A percentile compares a stretch with the other conserved stretches of the same genome.
phyloP scores from a whole-genome alignment of 1,140 invertebrate species.

The Halyomorpha halys region DNA sequence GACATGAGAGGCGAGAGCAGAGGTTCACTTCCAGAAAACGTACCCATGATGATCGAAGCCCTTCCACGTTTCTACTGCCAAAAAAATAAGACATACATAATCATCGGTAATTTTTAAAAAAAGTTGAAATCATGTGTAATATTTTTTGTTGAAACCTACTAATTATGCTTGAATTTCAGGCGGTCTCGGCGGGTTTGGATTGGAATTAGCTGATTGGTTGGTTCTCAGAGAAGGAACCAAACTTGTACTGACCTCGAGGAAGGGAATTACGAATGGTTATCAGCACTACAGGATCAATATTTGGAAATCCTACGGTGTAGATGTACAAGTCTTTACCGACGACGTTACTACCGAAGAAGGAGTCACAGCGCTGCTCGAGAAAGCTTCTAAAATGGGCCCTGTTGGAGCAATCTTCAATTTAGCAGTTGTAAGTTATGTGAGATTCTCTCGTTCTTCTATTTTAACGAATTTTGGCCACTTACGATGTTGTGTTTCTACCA shows the following conservation, averaged over 20 bases:
- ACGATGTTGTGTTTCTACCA: constrained; percentile 35
- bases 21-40: background rate
- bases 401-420: constrained; percentile 71
- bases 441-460: constrained; percentile 30
- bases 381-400: constrained; percentile 46
- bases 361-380: constrained; percentile 45
- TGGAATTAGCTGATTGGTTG: constrained; percentile 84
- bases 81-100: constrained; percentile 38
- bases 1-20: constrained; percentile 50
- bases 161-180: constrained; percentile 40
- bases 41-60: background rate
- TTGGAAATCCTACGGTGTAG: constrained; percentile 45
- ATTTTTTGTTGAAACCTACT: constrained; percentile 8
- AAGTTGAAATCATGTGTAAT: background rate
- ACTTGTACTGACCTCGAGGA: constrained; percentile 67
- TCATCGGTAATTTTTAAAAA: constrained; percentile 35
- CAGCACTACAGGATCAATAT: constrained; percentile 50
- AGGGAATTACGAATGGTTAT: constrained; percentile 67
- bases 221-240: constrained; percentile 64
- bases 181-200: constrained; percentile 80
- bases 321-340: constrained; percentile 39
- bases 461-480: constrained; percentile 30
- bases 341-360: constrained; percentile 41
- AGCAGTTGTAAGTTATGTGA: constrained; percentile 46
- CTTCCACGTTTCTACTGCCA: constrained; percentile 43